Conservation (phyloP, 1,140 invertebrate species). For the Drosophila trapezifrons region DNA sequence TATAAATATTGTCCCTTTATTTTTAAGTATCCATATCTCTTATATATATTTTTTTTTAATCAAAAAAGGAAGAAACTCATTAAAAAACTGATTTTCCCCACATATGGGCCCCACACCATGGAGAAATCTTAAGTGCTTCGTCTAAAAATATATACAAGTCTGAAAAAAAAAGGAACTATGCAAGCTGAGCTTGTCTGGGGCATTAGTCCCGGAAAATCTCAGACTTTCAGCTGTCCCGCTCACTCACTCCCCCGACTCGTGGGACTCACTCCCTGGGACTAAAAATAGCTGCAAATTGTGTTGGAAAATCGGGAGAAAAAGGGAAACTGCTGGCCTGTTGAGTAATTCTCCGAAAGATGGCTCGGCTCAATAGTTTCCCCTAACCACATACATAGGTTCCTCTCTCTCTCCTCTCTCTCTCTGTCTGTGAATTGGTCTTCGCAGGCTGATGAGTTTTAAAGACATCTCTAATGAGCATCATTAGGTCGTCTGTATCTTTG, state of each 20-base stretch:
- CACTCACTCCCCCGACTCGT: slow-evolving; percentile 9
- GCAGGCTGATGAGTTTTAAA: slow-evolving; percentile 55
- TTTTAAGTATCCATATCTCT: too few relatives aligned
- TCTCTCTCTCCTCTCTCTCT: background rate
- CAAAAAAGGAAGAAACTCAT: too few relatives aligned
- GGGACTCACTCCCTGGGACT: slow-evolving; percentile 14
- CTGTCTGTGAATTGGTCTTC: slow-evolving; percentile 39
- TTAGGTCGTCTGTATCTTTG: slow-evolving; percentile 60
- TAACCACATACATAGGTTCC: background rate
- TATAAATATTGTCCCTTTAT: slow-evolving; percentile 48
- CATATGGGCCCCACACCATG: slow-evolving; percentile 26
- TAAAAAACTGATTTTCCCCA: slow-evolving; percentile 11
- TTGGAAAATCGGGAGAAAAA: slow-evolving; percentile 13
- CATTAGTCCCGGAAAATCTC: slow-evolving; percentile 36
- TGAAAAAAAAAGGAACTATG: background rate
- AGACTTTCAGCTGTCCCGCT: slow-evolving; percentile 6
- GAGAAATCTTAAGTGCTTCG: slow-evolving; percentile 19
- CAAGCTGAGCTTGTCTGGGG: slow-evolving; percentile 38
- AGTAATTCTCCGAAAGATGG: slow-evolving; percentile 71
- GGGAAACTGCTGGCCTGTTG: slow-evolving; percentile 51
- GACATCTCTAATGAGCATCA: slow-evolving; percentile 78
- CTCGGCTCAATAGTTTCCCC: slow-evolving; percentile 13
- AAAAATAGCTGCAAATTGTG: slow-evolving; percentile 69
- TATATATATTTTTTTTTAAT: too few relatives aligned
- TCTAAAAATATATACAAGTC: slow-evolving; percentile 35